Conservation (phyloP, 2,888 invertebrate species). For the Mythimna lalbum region DNA sequence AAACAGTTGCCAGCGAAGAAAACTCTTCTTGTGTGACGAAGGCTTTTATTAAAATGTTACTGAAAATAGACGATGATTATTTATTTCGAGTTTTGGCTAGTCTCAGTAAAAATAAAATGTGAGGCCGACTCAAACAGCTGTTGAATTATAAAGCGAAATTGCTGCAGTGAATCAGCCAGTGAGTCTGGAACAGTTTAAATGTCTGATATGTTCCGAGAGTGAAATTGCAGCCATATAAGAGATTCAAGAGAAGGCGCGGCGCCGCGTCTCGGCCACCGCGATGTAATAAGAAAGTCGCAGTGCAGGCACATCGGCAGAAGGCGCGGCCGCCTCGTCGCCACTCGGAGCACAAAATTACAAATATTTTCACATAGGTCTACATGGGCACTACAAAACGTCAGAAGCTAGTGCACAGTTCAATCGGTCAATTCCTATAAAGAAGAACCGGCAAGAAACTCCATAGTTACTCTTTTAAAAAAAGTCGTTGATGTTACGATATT, state of each 20-base stretch:
- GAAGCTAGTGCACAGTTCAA: no score
- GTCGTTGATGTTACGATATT: no score
- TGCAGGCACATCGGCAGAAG: slow-evolving; percentile 1
- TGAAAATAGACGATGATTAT: slow-evolving; percentile 5
- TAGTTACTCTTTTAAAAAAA: no score
- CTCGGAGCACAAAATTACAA: not conserved
- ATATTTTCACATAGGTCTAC: no score
- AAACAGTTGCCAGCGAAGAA: slow-evolving; percentile 27
- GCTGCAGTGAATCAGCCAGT: slow-evolving; percentile 9
- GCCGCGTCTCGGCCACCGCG: not conserved
- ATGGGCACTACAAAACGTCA: no score
- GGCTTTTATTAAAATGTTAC: slow-evolving; percentile 15
- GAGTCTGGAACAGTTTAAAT: slow-evolving; percentile 12
- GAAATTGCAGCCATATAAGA: slow-evolving; percentile 31
- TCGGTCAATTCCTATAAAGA: no score
- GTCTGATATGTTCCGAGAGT: slow-evolving; percentile 30
- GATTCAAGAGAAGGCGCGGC: slow-evolving; percentile 6
- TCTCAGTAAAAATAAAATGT: slow-evolving; percentile 2
- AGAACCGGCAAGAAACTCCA: no score
- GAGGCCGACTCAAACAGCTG: slow-evolving; percentile 10
- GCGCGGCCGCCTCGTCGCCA: not conserved
- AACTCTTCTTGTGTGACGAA: slow-evolving; percentile 1
- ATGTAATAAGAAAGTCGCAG: not conserved
- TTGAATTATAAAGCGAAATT: slow-evolving; percentile 33
- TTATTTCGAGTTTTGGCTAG: slow-evolving; percentile 13